Evolutionary conservation across 2,797 vertebrate species (phyloP), one percentile per base, ranked within the genome.

Genomic region (Tinamus major): DNA sequence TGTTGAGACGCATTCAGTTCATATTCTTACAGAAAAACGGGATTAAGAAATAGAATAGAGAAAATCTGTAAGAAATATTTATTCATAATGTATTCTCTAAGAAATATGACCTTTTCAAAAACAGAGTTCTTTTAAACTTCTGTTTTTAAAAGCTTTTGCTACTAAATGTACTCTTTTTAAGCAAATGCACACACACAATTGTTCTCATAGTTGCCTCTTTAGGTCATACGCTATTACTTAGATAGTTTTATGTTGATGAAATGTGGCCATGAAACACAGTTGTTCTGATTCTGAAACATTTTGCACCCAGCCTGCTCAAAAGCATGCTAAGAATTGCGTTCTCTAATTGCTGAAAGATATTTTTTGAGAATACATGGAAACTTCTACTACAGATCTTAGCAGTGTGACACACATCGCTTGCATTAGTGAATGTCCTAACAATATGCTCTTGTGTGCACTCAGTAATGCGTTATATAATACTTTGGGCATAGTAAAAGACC

Each of bases 391-490:
- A 61, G 23, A 80, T 87, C 84, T 81, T 82, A 88, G 64, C 62
- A 65, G 58, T 77, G 58, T 74, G 64, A 61, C 53, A 56, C 13
- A 61, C 37, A 42, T 37, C 61, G 18, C 27, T 65, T 83, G 41
- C 49, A 49, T 65, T 78, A 64, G 67, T 31, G 74, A 78, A 72
- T 70, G 26, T 24, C 31, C 44, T 23, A 83, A 90, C 56, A 87
- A 64, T 81, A 61, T 78, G 61, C 56, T 75, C 65, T 94, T 94
- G 78, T 94, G 80, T 89, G 76, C 67, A 61, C 48, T 87, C 70
- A 79, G 21, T 69, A 77, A 79, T 70, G 44, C 85, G 76, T 74
- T 76, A 44, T 61, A 48, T 69, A 64, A 37, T 89, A 88, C 64
- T 80, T 87, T 55, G 87, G 69, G 24, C 56, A 1, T 35, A 87